Conservation (phyloP, 2,797 vertebrate species). For the Danionella dracula region DNA sequence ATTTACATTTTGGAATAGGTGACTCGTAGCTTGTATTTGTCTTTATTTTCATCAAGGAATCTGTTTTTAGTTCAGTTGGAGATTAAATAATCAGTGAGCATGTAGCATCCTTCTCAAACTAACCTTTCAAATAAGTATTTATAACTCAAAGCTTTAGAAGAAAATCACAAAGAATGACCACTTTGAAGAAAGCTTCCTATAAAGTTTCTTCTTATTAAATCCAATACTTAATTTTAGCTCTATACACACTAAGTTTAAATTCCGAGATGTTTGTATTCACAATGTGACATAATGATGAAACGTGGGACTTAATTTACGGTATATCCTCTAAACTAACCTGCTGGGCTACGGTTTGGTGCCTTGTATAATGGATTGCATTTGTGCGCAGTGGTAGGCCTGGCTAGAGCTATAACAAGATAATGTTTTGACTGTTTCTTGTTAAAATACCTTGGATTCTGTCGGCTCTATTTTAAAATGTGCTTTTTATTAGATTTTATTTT, state of each 20-base stretch:
- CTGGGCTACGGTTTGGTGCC: constrained; percentile 3
- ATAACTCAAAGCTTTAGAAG: constrained; percentile 46
- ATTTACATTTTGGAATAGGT: too few species aligned
- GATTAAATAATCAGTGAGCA: too few species aligned
- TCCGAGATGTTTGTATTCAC: constrained; percentile 5
- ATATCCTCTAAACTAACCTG: background rate
- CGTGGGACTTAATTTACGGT: background rate
- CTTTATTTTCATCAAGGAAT: too few species aligned
- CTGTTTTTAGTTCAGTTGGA: too few species aligned
- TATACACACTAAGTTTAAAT: constrained; percentile 16
- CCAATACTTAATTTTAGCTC: constrained; percentile 25
- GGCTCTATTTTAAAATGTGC: constrained; percentile 10
- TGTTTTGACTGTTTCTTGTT: constrained; percentile 17
- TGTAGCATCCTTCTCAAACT: constrained; percentile 48
- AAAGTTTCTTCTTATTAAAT: constrained; percentile 41
- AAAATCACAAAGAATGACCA: constrained; percentile 43
- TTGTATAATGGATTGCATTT: constrained; percentile 11
- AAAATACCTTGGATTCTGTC: constrained; percentile 23
- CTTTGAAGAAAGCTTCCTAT: constrained; percentile 48
- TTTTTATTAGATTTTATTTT: constrained; percentile 26
- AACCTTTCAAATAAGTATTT: constrained; percentile 55
- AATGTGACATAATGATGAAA: constrained; percentile 12
- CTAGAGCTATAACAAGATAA: constrained; percentile 21
- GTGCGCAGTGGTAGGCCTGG: background rate
- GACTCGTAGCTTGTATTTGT: too few species aligned